Conservation (phyloP, 2,888 invertebrate genomes). For the Dioctria rufipes region DNA sequence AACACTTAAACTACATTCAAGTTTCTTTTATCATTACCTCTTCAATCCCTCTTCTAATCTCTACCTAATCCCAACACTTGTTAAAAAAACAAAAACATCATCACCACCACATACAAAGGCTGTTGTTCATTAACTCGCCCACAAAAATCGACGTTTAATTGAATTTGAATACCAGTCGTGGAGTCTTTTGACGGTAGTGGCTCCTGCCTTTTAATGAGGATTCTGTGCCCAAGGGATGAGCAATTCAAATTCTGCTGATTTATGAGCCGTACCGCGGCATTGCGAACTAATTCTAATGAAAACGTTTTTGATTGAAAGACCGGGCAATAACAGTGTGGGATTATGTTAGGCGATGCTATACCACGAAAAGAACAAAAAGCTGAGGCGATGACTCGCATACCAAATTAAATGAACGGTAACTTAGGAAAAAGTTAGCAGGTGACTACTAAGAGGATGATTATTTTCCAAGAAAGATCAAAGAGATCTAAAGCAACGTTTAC, state of each 20-base stretch:
- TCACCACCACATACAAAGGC: neutral
- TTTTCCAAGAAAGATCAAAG: slow-evolving; percentile 4
- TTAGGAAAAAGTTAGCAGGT: neutral
- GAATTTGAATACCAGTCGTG: slow-evolving; percentile 37
- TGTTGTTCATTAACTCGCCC: neutral
- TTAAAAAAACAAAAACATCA: neutral
- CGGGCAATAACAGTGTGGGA: neutral
- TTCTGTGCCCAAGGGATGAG: slow-evolving; percentile 15
- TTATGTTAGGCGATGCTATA: too few species aligned
- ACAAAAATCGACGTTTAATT: slow-evolving; percentile 35
- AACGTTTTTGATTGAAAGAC: neutral
- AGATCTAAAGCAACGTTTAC: too few species aligned
- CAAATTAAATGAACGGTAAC: neutral
- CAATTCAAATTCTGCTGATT: slow-evolving; percentile 37
- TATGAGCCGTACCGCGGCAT: slow-evolving; percentile 19
- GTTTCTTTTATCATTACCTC: too few species aligned
- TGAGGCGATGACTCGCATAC: neutral
- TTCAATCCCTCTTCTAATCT: too few species aligned
- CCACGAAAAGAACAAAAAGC: neutral
- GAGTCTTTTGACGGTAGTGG: neutral
- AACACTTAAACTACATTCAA: too few species aligned
- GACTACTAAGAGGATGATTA: neutral
- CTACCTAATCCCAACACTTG: too few species aligned
- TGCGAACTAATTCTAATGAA: slow-evolving; percentile 19
- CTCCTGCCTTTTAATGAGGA: neutral